These are phyloP conservation scores for Danaus chrysippus DNA, from an alignment of 2,888 invertebrate species.

Conservation along the genomic window DNA sequence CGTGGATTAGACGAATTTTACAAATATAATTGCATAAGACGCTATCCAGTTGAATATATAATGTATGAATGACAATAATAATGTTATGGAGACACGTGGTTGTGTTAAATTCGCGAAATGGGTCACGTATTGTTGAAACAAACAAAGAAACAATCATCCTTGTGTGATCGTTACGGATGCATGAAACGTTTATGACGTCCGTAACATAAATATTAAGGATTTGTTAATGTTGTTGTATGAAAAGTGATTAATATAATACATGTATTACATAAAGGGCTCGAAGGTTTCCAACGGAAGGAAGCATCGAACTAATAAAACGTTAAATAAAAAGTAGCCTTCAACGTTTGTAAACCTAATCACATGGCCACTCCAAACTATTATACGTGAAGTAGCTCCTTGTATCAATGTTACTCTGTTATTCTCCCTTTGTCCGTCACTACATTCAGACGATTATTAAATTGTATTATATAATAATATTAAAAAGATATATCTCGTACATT, in stretches of 20 bases:
- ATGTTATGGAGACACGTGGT: slow-evolving; percentile 9
- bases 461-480: slow-evolving; percentile 65
- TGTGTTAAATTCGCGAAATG: slow-evolving; percentile 29
- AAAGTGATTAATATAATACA: too few species aligned
- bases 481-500: slow-evolving; percentile 69
- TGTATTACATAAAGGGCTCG: too few species aligned
- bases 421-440: slow-evolving; percentile 42
- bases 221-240: too few species aligned
- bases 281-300: neutral
- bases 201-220: neutral
- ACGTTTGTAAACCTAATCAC: slow-evolving; percentile 27
- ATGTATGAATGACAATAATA: slow-evolving; percentile 9
- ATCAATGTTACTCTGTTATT: slow-evolving; percentile 37
- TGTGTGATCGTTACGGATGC: slow-evolving; percentile 12
- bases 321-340: slow-evolving; percentile 26
- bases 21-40: neutral
- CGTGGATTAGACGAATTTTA: too few species aligned
- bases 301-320: neutral
- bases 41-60: neutral
- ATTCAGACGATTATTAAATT: slow-evolving; percentile 49
- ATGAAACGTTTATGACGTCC: neutral
- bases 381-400: slow-evolving; percentile 38
- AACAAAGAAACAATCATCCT: slow-evolving; percentile 30
- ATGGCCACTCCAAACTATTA: slow-evolving; percentile 39
- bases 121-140: slow-evolving; percentile 34